Conservation (phyloP, 2,797 vertebrate genomes). For the Hoplostethus mediterraneus region DNA sequence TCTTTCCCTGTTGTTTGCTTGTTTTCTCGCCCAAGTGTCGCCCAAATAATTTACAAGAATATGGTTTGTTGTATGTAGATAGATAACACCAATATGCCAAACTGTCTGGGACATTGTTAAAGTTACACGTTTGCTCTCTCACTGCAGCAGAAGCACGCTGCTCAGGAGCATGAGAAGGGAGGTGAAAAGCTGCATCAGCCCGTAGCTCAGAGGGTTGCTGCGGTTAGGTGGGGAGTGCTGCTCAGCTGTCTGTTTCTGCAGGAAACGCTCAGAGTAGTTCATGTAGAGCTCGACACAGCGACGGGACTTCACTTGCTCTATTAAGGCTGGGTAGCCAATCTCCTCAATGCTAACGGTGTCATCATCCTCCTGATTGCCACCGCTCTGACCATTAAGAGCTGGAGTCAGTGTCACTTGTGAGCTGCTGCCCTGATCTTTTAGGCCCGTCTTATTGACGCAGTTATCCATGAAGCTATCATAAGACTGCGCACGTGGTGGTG, state of each 20-base stretch:
- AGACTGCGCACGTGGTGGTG: slow-evolving; percentile 65
- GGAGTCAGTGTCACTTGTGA: background rate
- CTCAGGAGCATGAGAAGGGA: slow-evolving; percentile 71
- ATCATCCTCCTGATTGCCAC: slow-evolving; percentile 35
- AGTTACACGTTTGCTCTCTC: slow-evolving; percentile 33
- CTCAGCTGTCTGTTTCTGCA: slow-evolving; percentile 63
- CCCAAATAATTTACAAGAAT: background rate
- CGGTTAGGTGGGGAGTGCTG: background rate
- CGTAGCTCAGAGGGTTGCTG: slow-evolving; percentile 45
- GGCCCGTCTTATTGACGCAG: slow-evolving; percentile 77
- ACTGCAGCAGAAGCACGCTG: slow-evolving; percentile 80
- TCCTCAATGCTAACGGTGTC: slow-evolving; percentile 81
- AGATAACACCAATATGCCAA: slow-evolving; percentile 14
- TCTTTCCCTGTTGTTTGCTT: background rate
- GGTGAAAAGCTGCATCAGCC: slow-evolving; percentile 61
- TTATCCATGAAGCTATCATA: slow-evolving; percentile 79
- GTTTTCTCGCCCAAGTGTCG: slow-evolving; percentile 14
- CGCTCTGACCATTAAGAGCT: background rate
- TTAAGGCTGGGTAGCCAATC: slow-evolving; percentile 80
- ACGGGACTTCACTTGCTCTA: slow-evolving; percentile 75
- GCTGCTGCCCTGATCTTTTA: slow-evolving; percentile 49
- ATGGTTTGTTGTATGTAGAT: slow-evolving; percentile 3
- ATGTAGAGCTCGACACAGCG: slow-evolving; percentile 78
- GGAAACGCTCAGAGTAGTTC: slow-evolving; percentile 65
- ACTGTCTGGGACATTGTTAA: slow-evolving; percentile 1